These are phyloP conservation scores for Phoenoteleia sp. DNA, from an alignment of 2,888 invertebrate species.

Conservation along the genomic window DNA sequence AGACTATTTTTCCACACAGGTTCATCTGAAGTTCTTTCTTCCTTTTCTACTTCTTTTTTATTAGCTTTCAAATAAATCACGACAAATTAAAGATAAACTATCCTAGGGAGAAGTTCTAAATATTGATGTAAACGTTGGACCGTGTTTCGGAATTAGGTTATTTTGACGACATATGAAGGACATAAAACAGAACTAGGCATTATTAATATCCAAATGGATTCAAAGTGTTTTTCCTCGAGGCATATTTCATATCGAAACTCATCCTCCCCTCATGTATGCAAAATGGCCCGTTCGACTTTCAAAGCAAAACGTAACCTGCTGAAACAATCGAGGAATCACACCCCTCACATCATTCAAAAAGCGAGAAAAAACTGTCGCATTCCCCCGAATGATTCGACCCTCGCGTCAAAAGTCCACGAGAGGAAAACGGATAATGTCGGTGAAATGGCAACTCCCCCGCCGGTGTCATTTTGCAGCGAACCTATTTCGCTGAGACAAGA, in stretches of 20 bases:
- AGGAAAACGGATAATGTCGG: slow-evolving; percentile 54
- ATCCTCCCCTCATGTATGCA: slow-evolving; percentile 52
- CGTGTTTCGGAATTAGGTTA: background rate
- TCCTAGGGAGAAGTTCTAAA: too few relatives aligned
- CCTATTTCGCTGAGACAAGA: slow-evolving; percentile 64
- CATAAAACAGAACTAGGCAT: background rate
- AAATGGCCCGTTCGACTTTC: slow-evolving; percentile 55
- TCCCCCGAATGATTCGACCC: slow-evolving; percentile 39
- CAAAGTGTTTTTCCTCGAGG: slow-evolving; percentile 41
- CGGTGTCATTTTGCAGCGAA: slow-evolving; percentile 62
- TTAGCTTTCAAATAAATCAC: too few relatives aligned
- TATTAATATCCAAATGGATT: slow-evolving; percentile 51
- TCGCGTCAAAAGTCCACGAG: slow-evolving; percentile 59
- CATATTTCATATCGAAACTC: slow-evolving; percentile 51
- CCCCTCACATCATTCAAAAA: slow-evolving; percentile 59
- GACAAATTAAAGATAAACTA: too few relatives aligned
- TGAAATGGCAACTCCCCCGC: slow-evolving; percentile 54
- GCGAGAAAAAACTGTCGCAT: slow-evolving; percentile 35
- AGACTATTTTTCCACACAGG: too few relatives aligned
- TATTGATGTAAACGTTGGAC: too few relatives aligned
- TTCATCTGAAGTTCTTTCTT: too few relatives aligned
- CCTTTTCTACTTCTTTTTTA: too few relatives aligned
- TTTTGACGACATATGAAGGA: background rate
- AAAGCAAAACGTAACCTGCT: slow-evolving; percentile 53
- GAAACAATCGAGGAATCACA: slow-evolving; percentile 66